These are phyloP conservation scores for Drepana falcataria DNA, from an alignment of 2,888 invertebrate genomes.

Conservation along the genomic window DNA sequence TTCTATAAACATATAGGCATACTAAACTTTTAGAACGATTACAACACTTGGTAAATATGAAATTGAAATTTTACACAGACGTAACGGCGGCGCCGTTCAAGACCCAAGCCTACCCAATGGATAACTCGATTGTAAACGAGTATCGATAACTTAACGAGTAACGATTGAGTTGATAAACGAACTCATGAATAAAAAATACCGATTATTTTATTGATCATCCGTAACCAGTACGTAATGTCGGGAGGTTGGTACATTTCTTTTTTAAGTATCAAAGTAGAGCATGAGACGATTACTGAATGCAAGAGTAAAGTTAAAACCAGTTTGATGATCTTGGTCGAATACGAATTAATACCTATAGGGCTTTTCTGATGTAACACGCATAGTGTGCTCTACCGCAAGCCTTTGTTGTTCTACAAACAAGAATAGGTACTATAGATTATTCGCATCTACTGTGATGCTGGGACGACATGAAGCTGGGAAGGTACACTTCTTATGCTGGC, in stretches of 20 bases:
- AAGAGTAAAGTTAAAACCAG: too few relatives aligned
- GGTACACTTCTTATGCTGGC: too few relatives aligned
- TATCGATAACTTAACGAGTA: constrained; percentile 17
- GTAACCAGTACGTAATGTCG: neutral
- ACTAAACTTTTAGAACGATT: constrained; percentile 17
- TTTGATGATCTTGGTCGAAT: too few relatives aligned
- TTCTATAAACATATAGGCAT: constrained; percentile 10
- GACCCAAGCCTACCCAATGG: constrained; percentile 13
- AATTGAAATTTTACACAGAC: constrained; percentile 21
- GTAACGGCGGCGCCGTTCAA: constrained; percentile 15
- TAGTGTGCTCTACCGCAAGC: too few relatives aligned
- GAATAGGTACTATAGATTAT: too few relatives aligned
- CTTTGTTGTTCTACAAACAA: too few relatives aligned
- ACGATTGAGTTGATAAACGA: neutral
- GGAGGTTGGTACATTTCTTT: neutral
- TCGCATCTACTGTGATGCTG: too few relatives aligned
- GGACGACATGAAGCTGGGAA: too few relatives aligned
- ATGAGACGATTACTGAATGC: neutral
- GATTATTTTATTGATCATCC: neutral
- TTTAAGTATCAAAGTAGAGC: neutral
- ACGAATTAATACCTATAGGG: too few relatives aligned
- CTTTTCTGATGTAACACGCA: too few relatives aligned
- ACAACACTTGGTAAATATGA: constrained; percentile 17
- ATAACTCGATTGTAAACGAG: constrained; percentile 20
- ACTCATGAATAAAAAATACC: neutral